Percentiles rank a stretch among this genome's conserved stretches.
Evolutionary conservation across 37 sponge, comb jelly and placozoan species (phyloP).

Genomic region (Tethya wilhelma): DNA sequence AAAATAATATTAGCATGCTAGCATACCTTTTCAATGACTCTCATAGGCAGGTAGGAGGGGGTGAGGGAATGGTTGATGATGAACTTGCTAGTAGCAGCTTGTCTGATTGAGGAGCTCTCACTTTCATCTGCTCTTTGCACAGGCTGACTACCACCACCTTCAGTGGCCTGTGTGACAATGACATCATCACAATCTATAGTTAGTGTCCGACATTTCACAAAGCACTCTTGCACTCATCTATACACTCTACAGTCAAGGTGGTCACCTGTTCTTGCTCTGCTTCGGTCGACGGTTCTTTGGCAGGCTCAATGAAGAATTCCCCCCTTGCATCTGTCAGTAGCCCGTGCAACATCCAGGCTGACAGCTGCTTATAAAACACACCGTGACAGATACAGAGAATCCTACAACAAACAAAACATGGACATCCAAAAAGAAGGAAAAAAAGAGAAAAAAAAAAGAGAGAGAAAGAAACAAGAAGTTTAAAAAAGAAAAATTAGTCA

Average conservation of each 20-base stretch:
- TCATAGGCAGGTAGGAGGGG: constrained; percentile 74
- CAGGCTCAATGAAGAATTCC: constrained; percentile 87
- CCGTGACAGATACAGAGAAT: constrained; percentile 75
- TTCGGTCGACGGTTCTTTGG: not conserved
- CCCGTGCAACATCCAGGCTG: constrained; percentile 94
- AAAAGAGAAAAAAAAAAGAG: too few species aligned
- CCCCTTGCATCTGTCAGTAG: constrained; percentile 57
- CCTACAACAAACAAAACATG: constrained; percentile 24
- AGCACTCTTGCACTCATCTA: not conserved
- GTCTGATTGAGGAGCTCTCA: not conserved
- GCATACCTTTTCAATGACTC: constrained; percentile 76
- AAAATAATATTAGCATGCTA: too few species aligned
- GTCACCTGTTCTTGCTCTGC: not conserved
- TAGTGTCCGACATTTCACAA: too few species aligned
- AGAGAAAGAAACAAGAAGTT: too few species aligned
- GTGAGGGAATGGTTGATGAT: constrained; percentile 21
- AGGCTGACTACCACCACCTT: not conserved
- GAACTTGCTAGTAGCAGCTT: not conserved
- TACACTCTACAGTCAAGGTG: not conserved
- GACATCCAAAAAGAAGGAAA: too few species aligned
- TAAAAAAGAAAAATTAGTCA: too few species aligned
- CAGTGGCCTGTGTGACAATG: not conserved
- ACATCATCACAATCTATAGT: not conserved
- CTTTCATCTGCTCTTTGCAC: not conserved
- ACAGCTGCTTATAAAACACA: constrained; percentile 92